These are phyloP conservation scores for Enteromius thamalakanensis DNA, from an alignment of 2,797 vertebrate genomes.

Conservation along the genomic window DNA sequence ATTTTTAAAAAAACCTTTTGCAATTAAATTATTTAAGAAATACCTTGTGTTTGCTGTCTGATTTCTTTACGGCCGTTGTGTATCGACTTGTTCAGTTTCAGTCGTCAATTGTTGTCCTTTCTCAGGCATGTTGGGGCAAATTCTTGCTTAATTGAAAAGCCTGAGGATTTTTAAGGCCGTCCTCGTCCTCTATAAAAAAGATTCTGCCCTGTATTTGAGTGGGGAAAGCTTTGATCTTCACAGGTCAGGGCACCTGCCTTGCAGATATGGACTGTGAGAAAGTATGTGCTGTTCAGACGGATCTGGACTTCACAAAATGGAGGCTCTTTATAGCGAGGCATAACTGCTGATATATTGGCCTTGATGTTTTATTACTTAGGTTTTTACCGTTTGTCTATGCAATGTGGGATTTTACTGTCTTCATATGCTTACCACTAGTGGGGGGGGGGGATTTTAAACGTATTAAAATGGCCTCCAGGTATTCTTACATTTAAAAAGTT, in stretches of 20 bases:
- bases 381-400: not conserved
- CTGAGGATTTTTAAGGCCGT: slow-evolving; percentile 56
- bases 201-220: slow-evolving; percentile 32
- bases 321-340: not conserved
- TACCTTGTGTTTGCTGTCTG: slow-evolving; percentile 67
- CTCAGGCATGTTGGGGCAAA: slow-evolving; percentile 56
- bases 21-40: slow-evolving; percentile 94
- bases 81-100: not conserved
- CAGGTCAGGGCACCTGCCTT: slow-evolving; percentile 63
- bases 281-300: slow-evolving; percentile 51
- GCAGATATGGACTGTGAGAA: slow-evolving; percentile 63
- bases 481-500: not conserved
- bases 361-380: not conserved
- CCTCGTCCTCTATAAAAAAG: slow-evolving; percentile 54
- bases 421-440: not conserved
- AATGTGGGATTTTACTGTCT: not conserved
- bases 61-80: slow-evolving; percentile 31
- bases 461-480: not conserved
- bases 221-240: slow-evolving; percentile 61
- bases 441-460: too few relatives aligned
- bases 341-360: not conserved
- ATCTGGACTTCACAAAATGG: not conserved
- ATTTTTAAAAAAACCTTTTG: slow-evolving; percentile 89
- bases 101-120: not conserved
- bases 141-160: slow-evolving; percentile 49